Evolutionary conservation across 2,113 vertebrate species (phyloP).

Genomic region (Climacteris rufus): DNA sequence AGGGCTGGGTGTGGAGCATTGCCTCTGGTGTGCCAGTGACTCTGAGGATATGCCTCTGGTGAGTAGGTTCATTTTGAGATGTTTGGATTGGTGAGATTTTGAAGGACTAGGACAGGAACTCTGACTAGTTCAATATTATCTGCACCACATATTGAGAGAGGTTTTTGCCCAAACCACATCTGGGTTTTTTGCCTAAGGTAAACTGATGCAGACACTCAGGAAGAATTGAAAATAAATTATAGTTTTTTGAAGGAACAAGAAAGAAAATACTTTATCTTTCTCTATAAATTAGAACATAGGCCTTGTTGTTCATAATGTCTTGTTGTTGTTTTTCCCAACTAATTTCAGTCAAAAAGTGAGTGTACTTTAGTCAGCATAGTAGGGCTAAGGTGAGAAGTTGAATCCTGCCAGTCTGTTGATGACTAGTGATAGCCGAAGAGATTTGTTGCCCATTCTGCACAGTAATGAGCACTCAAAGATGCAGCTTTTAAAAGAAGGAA

Average conservation of each 20-base stretch:
- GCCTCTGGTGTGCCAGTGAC: not conserved
- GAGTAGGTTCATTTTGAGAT: not conserved
- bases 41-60: not conserved
- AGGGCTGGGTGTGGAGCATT: no score
- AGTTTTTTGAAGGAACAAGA: not conserved
- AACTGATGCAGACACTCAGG: not conserved
- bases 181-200: not conserved
- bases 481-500: not conserved
- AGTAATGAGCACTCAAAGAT: not conserved
- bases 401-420: not conserved
- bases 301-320: not conserved
- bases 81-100: not conserved
- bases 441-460: not conserved
- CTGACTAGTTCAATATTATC: not conserved
- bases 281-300: not conserved
- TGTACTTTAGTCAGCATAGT: not conserved
- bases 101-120: not conserved
- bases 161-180: rapidly evolving
- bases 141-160: not conserved
- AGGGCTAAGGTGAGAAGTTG: not conserved
- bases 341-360: not conserved
- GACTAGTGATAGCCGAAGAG: not conserved
- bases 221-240: not conserved
- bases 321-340: not conserved
- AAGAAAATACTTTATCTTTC: not conserved